Evolutionary conservation across 2,113 vertebrate genomes (phyloP).

Genomic region (Scatophagus argus): DNA sequence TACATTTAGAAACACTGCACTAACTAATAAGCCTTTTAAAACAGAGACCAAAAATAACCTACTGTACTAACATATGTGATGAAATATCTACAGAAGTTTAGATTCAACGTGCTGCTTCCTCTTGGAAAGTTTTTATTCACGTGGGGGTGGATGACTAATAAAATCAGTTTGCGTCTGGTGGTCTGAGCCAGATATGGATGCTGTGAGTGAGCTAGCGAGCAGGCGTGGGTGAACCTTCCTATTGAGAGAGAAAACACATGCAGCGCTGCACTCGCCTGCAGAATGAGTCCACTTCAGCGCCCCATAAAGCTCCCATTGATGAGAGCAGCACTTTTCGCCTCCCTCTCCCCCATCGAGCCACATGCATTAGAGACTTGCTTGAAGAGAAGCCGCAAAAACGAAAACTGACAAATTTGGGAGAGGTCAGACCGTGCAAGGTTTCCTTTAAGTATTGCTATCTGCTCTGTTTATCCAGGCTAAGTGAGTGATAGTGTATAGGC

Average conservation of each 20-base stretch:
- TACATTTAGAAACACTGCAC: slow-evolving; percentile 19
- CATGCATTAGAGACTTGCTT: slow-evolving; percentile 62
- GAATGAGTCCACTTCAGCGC: slow-evolving; percentile 72
- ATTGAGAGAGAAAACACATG: slow-evolving; percentile 73
- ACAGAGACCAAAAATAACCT: no score
- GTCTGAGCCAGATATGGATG: slow-evolving; percentile 65
- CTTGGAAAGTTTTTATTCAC: slow-evolving; percentile 62
- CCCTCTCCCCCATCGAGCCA: slow-evolving; percentile 60
- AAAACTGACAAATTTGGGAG: slow-evolving; percentile 49
- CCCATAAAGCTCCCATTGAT: slow-evolving; percentile 73
- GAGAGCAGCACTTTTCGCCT: slow-evolving; percentile 72
- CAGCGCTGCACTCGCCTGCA: slow-evolving; percentile 55
- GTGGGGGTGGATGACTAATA: slow-evolving; percentile 76
- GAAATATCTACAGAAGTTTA: slow-evolving; percentile 38
- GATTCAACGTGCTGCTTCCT: slow-evolving; percentile 51
- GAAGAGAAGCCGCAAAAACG: slow-evolving; percentile 43
- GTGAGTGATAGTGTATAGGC: background rate
- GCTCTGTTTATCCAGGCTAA: background rate
- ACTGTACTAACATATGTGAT: background rate
- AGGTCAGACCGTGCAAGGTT: slow-evolving; percentile 31
- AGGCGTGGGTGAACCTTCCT: slow-evolving; percentile 77
- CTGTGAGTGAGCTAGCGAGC: slow-evolving; percentile 56
- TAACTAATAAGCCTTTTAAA: background rate
- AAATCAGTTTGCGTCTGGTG: slow-evolving; percentile 66
- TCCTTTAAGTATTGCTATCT: slow-evolving; percentile 29